Conservation (phyloP, 1,140 invertebrate species). For the Steinernema feltiae region DNA sequence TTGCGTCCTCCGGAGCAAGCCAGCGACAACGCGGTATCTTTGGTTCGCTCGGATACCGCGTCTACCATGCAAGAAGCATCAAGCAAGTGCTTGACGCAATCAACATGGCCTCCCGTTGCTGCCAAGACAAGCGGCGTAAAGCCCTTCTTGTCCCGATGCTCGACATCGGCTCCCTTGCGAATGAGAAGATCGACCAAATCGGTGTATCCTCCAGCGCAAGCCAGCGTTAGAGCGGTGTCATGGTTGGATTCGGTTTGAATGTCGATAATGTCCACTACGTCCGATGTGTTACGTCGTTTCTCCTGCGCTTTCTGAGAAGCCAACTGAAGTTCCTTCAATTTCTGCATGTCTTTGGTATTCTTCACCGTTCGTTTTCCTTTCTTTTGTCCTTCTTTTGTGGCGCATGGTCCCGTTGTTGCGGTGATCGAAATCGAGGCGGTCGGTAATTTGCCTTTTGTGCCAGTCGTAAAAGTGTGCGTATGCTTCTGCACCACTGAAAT, state of each 20-base stretch:
- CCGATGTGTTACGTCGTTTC: constrained; percentile 19
- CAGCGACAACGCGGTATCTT: constrained; percentile 92
- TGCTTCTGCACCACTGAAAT: neutral
- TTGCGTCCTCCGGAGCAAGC: constrained; percentile 94
- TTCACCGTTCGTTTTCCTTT: constrained; percentile 16
- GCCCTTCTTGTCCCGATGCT: constrained; percentile 97
- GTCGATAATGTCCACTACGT: constrained; percentile 64
- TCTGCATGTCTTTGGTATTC: constrained; percentile 3
- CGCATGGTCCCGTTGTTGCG: neutral
- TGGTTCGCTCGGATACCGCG: constrained; percentile 94
- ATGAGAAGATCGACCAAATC: constrained; percentile 86
- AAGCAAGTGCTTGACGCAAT: constrained; percentile 82
- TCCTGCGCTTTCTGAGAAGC: constrained; percentile 22
- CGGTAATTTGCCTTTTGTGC: neutral
- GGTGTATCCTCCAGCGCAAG: constrained; percentile 91
- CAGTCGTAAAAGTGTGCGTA: neutral
- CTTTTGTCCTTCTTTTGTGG: constrained; percentile 20
- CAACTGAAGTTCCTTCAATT: neutral
- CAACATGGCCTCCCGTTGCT: constrained; percentile 90
- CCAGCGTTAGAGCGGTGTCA: constrained; percentile 91
- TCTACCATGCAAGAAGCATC: constrained; percentile 90
- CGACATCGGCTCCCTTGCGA: constrained; percentile 81
- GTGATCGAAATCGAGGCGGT: constrained; percentile 17
- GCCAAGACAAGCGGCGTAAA: constrained; percentile 95
- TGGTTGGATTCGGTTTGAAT: constrained; percentile 95